A percentile compares a stretch with the other conserved stretches of the same genome.
These are phyloP conservation scores for Xanthia togata DNA, from an alignment of 2,888 invertebrate genomes.

Conservation along the genomic window DNA sequence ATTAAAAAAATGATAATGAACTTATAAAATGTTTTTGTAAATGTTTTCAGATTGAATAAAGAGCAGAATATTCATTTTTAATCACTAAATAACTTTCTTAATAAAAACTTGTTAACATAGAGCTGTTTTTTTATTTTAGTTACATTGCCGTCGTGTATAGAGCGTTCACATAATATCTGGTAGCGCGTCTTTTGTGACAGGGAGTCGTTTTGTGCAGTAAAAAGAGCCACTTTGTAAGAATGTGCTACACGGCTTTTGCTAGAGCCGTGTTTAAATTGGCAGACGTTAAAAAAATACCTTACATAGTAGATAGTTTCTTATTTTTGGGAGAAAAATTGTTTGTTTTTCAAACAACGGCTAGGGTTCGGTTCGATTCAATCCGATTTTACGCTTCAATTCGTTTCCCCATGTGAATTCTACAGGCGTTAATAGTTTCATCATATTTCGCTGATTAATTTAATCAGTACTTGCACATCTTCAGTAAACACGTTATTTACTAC, in stretches of 20 bases:
- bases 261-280: not conserved
- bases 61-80: too few relatives aligned
- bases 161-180: too few relatives aligned
- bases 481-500: too few relatives aligned
- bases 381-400: not conserved
- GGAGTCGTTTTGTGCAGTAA: not conserved
- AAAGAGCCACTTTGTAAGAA: not conserved
- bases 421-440: not conserved
- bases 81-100: not conserved
- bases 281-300: too few relatives aligned
- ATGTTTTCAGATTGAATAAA: too few relatives aligned
- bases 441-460: not conserved
- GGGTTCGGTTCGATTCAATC: not conserved
- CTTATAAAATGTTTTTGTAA: too few relatives aligned
- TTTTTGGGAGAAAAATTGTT: not conserved
- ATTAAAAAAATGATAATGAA: too few relatives aligned
- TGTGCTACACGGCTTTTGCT: too few relatives aligned
- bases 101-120: too few relatives aligned
- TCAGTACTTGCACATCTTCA: not conserved
- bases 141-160: not conserved
- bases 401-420: not conserved
- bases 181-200: conserved; percentile 4
- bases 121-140: too few relatives aligned
- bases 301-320: not conserved
- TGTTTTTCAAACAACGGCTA: not conserved